phyloP scores from a whole-genome alignment of 2,888 invertebrate species.

The Acanthopleura granulata region DNA sequence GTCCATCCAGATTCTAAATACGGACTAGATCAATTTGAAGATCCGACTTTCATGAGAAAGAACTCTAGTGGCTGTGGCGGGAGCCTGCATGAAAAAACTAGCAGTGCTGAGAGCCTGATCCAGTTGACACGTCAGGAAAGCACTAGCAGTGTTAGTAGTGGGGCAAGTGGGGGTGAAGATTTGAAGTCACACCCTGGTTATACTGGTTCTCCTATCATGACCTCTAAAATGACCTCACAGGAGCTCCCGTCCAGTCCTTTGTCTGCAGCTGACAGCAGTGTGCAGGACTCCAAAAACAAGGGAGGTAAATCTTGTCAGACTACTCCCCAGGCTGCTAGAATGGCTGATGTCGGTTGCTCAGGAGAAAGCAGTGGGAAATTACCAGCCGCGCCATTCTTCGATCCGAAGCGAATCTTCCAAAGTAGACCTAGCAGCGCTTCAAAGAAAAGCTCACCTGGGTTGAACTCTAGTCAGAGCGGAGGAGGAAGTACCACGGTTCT shows the following conservation, averaged over 20 bases:
- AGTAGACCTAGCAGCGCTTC: constrained; percentile 27
- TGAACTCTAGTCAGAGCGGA: not conserved
- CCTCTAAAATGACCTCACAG: not conserved
- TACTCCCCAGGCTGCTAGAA: not conserved
- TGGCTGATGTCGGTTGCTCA: too few relatives aligned
- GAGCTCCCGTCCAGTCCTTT: not conserved
- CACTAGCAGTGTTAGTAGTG: constrained; percentile 52
- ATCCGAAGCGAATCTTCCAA: constrained; percentile 59
- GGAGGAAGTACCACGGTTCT: constrained; percentile 38
- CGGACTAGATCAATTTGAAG: constrained; percentile 63
- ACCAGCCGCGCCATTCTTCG: constrained; percentile 48
- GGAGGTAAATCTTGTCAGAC: not conserved
- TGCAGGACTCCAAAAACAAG: constrained; percentile 7
- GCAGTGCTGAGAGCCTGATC: constrained; percentile 41
- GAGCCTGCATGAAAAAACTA: constrained; percentile 22
- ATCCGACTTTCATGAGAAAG: not conserved
- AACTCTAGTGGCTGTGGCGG: not conserved
- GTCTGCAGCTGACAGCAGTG: not conserved
- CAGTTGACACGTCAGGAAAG: constrained; percentile 45
- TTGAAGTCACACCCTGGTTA: not conserved
- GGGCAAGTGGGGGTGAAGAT: constrained; percentile 37
- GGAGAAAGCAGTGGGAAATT: too few relatives aligned
- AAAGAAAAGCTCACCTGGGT: not conserved
- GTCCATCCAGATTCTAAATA: constrained; percentile 56
- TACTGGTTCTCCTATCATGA: not conserved